A percentile compares a stretch with the other conserved stretches of the same genome.
Conservation (phyloP, 2,797 vertebrate genomes). For the Thamnophis elegans region DNA sequence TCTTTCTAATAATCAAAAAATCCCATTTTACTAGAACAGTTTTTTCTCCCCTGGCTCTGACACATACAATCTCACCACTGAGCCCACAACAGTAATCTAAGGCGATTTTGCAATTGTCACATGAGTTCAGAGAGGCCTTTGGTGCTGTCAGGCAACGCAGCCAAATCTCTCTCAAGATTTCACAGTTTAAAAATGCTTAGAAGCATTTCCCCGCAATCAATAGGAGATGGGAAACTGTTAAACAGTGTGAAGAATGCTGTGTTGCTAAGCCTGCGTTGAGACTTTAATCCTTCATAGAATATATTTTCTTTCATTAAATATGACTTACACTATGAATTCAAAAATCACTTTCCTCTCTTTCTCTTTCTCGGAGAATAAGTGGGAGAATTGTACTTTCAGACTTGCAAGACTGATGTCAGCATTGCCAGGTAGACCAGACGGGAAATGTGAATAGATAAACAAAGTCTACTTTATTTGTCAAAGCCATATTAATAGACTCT, state of each 20-base stretch:
- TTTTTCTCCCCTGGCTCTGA: not conserved
- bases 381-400: not conserved
- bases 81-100: not conserved
- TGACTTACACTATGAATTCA: not conserved
- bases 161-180: not conserved
- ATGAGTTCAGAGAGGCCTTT: not conserved
- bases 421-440: not conserved
- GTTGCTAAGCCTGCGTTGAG: not conserved
- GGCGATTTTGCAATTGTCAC: not conserved
- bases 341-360: not conserved
- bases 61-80: not conserved
- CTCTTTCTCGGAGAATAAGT: not conserved
- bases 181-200: not conserved
- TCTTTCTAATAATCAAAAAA: too few relatives aligned
- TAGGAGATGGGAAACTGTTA: not conserved
- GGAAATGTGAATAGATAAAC: not conserved
- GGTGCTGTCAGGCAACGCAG: not conserved
- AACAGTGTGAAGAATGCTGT: not conserved
- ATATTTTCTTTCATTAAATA: not conserved
- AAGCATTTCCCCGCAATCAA: not conserved
- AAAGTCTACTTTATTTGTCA: not conserved
- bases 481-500: not conserved
- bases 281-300: not conserved
- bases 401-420: not conserved
- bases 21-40: too few relatives aligned